Conservation (phyloP, 92 coral and sea anemone species). For the Virgularia gustaviana region DNA sequence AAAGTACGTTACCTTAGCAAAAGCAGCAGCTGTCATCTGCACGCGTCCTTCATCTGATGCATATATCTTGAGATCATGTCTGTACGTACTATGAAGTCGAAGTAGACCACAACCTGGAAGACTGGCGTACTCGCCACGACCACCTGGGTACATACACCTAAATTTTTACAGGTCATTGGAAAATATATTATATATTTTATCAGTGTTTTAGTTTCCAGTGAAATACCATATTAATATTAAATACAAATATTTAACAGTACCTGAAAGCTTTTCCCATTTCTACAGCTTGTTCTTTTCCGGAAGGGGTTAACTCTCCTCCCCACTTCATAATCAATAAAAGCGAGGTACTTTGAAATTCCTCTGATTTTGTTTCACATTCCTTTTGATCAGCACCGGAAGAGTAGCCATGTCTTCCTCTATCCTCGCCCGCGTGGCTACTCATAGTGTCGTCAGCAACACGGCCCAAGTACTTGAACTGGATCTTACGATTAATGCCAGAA, state of each 20-base stretch:
- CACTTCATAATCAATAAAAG: slow-evolving; percentile 84
- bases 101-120: slow-evolving; percentile 92
- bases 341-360: slow-evolving; percentile 40
- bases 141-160: slow-evolving; percentile 96
- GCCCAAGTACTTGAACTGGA: slow-evolving; percentile 88
- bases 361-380: slow-evolving; percentile 24
- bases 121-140: slow-evolving; percentile 81
- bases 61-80: slow-evolving; percentile 92
- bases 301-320: slow-evolving; percentile 96
- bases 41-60: slow-evolving; percentile 99
- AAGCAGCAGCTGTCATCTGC: slow-evolving; percentile 98
- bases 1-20: slow-evolving; percentile 79
- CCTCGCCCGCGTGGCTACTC: slow-evolving; percentile 36
- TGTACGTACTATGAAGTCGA: slow-evolving; percentile 90
- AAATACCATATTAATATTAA: not conserved
- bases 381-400: slow-evolving; percentile 43
- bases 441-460: slow-evolving; percentile 60
- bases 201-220: not conserved
- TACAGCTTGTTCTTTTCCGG: slow-evolving; percentile 85
- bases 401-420: slow-evolving; percentile 32
- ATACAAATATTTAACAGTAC: slow-evolving; percentile 21
- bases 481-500: slow-evolving; percentile 94
- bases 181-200: not conserved
- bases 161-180: not conserved
- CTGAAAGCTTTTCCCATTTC: slow-evolving; percentile 92